These are phyloP conservation scores for Drosophila serrata DNA, from an alignment of 1,140 invertebrate genomes.

Conservation along the genomic window DNA sequence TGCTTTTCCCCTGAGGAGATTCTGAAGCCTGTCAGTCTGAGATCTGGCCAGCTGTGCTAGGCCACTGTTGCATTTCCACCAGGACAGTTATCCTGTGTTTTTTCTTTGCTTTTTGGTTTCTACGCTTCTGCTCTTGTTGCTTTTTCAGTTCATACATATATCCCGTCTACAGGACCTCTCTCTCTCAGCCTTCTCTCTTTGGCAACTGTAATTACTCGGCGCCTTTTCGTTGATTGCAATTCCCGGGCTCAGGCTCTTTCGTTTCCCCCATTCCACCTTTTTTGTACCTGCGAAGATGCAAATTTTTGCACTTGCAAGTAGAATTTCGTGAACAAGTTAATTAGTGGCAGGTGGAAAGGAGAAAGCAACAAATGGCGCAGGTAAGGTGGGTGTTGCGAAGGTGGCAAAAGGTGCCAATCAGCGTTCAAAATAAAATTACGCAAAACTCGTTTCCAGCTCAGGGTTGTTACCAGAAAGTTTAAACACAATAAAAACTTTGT, in stretches of 20 bases:
- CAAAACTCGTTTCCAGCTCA: slow-evolving; percentile 12
- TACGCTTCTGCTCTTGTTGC: slow-evolving; percentile 20
- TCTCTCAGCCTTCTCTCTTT: too few species aligned
- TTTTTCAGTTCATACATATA: slow-evolving; percentile 4
- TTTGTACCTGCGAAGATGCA: slow-evolving; percentile 43
- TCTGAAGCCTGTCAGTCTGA: slow-evolving; percentile 14
- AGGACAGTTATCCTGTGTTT: slow-evolving; percentile 10
- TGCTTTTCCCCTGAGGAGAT: slow-evolving; percentile 12
- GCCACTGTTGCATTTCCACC: slow-evolving; percentile 51
- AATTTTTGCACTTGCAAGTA: slow-evolving; percentile 34
- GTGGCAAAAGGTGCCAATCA: slow-evolving; percentile 29
- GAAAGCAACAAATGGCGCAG: neutral
- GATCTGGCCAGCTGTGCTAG: slow-evolving; percentile 10
- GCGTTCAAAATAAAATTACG: slow-evolving; percentile 32
- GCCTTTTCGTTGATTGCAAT: slow-evolving; percentile 60
- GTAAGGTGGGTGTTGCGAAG: neutral
- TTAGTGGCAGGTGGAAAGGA: slow-evolving; percentile 17
- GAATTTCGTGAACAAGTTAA: slow-evolving; percentile 40
- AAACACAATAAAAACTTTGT: slow-evolving; percentile 13
- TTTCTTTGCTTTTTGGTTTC: neutral
- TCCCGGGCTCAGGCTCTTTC: neutral
- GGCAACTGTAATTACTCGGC: slow-evolving; percentile 61
- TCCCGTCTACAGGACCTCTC: neutral
- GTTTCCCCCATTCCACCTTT: slow-evolving; percentile 9
- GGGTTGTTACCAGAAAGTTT: neutral